phyloP scores from a whole-genome alignment of 2,888 invertebrate genomes.

The Heliconius charithonia region DNA sequence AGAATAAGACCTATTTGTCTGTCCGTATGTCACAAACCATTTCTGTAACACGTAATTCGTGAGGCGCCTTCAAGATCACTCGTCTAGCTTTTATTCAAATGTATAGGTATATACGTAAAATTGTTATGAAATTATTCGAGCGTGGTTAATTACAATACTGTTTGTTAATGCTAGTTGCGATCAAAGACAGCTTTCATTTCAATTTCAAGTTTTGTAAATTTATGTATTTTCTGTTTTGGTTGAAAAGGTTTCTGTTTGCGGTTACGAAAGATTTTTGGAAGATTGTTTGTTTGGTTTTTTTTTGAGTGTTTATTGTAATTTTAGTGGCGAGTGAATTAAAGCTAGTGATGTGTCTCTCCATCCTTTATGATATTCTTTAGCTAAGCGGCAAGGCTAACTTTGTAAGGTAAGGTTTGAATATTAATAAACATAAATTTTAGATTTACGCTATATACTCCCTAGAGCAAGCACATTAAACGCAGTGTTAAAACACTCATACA shows the following conservation, averaged over 20 bases:
- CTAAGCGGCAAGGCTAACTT: background rate
- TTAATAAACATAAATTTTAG: background rate
- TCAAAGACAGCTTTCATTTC: background rate
- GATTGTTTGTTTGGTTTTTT: background rate
- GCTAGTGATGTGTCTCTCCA: background rate
- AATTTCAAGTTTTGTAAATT: background rate
- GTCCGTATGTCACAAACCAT: constrained; percentile 42
- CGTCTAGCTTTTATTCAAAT: constrained; percentile 60
- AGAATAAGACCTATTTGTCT: background rate
- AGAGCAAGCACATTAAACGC: background rate
- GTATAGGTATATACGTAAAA: constrained; percentile 13
- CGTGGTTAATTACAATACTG: constrained; percentile 10
- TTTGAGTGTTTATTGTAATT: background rate
- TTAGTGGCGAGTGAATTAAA: background rate
- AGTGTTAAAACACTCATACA: background rate
- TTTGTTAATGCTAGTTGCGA: background rate
- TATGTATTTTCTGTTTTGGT: background rate
- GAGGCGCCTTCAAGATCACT: constrained; percentile 56
- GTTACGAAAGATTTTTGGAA: background rate
- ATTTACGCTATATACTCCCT: too few relatives aligned
- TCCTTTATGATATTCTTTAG: background rate
- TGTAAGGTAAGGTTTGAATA: background rate
- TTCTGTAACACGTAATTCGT: constrained; percentile 57
- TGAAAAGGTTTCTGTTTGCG: background rate
- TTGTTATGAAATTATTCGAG: constrained; percentile 18